A percentile compares a stretch with the other conserved stretches of the same genome.
phyloP scores from a whole-genome alignment of 2,113 vertebrate species.

The Sylvietta virens region DNA sequence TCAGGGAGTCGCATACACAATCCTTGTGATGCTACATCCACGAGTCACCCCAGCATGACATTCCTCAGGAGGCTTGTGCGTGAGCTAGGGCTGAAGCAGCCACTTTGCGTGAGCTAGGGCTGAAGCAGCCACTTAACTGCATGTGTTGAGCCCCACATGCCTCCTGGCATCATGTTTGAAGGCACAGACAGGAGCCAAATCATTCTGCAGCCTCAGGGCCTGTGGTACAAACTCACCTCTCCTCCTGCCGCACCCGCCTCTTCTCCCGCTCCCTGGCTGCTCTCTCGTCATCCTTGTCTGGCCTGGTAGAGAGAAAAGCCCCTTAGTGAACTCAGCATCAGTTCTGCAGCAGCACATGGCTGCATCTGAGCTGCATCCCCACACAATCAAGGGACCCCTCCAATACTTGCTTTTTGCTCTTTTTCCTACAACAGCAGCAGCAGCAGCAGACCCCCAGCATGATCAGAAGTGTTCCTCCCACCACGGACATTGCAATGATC shows the following conservation, averaged over 20 bases:
- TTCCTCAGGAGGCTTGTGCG: neutral
- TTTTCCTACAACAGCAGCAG: constrained; percentile 86
- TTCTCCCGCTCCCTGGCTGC: constrained; percentile 76
- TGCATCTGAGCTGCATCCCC: neutral
- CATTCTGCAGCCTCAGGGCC: neutral
- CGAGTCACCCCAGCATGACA: neutral
- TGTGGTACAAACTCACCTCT: constrained; percentile 74
- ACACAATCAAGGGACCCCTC: too few relatives aligned
- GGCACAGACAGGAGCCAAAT: neutral
- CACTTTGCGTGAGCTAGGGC: neutral
- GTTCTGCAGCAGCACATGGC: neutral
- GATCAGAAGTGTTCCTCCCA: constrained; percentile 80
- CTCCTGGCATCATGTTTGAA: rapidly evolving
- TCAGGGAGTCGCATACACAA: rapidly evolving
- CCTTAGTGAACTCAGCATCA: neutral
- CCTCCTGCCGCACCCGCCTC: constrained; percentile 81
- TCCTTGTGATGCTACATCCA: neutral
- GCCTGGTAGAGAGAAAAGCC: constrained; percentile 11
- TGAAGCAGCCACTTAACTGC: neutral
- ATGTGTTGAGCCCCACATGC: rapidly evolving
- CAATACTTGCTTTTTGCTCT: constrained; percentile 74
- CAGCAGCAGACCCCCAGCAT: constrained; percentile 83
- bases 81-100: neutral
- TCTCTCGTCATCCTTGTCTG: constrained; percentile 74
- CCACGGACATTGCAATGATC: constrained; percentile 87